Conservation (phyloP, 2,797 vertebrate species). For the Prunella strophiata region DNA sequence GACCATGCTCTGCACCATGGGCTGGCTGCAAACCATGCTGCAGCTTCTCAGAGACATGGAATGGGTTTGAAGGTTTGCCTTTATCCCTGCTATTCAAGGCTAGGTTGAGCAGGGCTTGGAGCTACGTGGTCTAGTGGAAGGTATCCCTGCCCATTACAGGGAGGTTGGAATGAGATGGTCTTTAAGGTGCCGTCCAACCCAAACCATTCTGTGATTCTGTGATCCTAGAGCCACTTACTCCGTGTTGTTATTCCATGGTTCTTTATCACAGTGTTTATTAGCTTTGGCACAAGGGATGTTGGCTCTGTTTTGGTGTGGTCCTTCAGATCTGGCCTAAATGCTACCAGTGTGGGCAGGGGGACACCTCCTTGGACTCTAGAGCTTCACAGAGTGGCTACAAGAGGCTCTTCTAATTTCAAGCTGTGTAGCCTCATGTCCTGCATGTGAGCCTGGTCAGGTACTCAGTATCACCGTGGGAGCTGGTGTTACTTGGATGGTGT, state of each 20-base stretch:
- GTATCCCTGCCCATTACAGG: neutral
- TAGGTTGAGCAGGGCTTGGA: neutral
- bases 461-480: accelerated
- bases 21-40: neutral
- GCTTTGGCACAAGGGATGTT: neutral
- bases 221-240: neutral
- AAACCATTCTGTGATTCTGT: neutral
- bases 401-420: neutral
- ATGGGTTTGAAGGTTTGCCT: neutral
- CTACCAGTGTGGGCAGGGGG: neutral
- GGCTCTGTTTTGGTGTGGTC: neutral
- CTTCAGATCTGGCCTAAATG: neutral
- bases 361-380: neutral
- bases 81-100: neutral
- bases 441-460: neutral
- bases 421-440: neutral
- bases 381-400: neutral
- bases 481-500: neutral
- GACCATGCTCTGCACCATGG: accelerated
- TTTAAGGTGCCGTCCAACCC: neutral
- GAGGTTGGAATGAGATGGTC: neutral
- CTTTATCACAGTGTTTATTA: neutral
- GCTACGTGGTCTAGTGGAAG: neutral
- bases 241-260: accelerated
- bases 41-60: neutral